Base-by-base conservation (phyloP, 2,888 invertebrate species). In the Eilema griseolum region DNA sequence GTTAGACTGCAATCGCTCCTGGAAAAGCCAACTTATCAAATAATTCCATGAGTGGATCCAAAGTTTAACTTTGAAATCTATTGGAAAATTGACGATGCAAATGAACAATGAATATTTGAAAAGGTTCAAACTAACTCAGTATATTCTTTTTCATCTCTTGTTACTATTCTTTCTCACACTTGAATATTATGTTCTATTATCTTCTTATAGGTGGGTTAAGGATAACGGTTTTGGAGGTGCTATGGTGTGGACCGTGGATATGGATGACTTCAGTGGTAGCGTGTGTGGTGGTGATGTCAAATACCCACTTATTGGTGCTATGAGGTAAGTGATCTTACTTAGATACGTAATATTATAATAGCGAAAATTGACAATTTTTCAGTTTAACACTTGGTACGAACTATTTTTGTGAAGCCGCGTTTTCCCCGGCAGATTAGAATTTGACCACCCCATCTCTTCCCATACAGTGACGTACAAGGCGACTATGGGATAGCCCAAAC, bases 171-270 rank as follows among this genome's bases (percentile, higher is more conserved):
- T 46, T 41, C 8, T 7, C 10, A 52, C 1, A 20, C 1, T 12
- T 37, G 12, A 37, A 20, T 20, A 0, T 33, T 12, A 72, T 2
- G 1, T 57, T 11, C 3, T 23, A n/a, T n/a, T 52, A 11, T 67
- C 60, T 72, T 14, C 71, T 61, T 56, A 56, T 70, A 94, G 94
- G 70, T 99, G 98, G 98, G 96, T 99, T 71, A 98, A 98, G 86
- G 97, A 97, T 56, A 97, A 97, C 72, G 98, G 98, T 10, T 99
- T 96, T 82, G 99, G 97, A 12, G 99, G 99, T 0, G 99, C 98
- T 64, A 99, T 99, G 99, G 98, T 99, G 0, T 99, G 99, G 99
- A 98, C 98, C 0, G 96, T 99, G 0, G 99, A 99, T 86, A 98
- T 98, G 98, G 99, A 99, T 82, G 99, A 99, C 91, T 99, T 99